Base-by-base conservation (phyloP, 2,888 invertebrate genomes). In the Acleris holmiana region DNA sequence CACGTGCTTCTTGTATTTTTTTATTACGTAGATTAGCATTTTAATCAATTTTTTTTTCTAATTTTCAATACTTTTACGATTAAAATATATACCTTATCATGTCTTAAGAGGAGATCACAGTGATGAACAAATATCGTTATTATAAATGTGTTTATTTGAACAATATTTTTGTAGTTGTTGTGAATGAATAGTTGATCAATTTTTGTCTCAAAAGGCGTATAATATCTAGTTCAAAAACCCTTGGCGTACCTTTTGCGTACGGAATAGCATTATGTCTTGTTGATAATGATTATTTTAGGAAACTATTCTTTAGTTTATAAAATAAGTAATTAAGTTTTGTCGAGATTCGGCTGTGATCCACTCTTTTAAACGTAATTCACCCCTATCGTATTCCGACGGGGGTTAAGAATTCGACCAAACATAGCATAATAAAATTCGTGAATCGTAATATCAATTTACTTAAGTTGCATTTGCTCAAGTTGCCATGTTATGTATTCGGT, bases 401-500 rank as follows among this genome's bases (percentile, higher is more conserved):
- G 23, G 44, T 55, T 44, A 55, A 48, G 40, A 47, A 62, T 60
- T 55, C 44, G 54, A 55, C 60, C 55, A 65, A 65, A 60, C 65
- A 55, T 60, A 65, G 59, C 55, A 50, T 70, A 68, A 75, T 73
- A 73, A 73, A 72, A 69, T 71, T 69, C 68, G 70, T 74, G 71
- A 78, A 77, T 77, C 77, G 79, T 79, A 75, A 76, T 79, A 63
- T 68, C 35, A 35, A 73, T 68, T 67, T 62, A 77, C 72, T 78
- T 84, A 86, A 79, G 55, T 77, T 79, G 72, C 76, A 78, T 82
- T 87, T 89, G 90, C 90, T 91, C 90, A 89, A 90, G 89, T 86
- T 89, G 91, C 91, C 91, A 91, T 91, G 83, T 80, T 77, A 74
- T 76, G 67, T 77, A 73, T 76, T 79, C 73, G 74, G 68, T 76